These are phyloP conservation scores for Drosophila grimshawi DNA, from an alignment of 1,140 invertebrate genomes.

Conservation along the genomic window DNA sequence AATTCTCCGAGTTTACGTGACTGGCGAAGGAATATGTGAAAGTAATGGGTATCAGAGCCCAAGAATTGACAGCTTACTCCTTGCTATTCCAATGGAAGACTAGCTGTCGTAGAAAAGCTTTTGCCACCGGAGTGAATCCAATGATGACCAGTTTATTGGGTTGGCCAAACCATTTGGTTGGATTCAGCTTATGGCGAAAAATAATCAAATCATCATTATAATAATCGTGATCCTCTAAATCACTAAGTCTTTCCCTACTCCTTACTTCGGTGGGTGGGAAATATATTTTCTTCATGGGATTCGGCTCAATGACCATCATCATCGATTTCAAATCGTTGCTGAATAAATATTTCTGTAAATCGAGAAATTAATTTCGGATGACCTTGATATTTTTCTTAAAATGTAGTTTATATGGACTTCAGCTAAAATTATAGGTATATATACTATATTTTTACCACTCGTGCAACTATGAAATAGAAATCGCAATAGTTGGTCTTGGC, in stretches of 20 bases:
- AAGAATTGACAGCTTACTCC: conserved; percentile 49
- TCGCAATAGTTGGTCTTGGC: conserved; percentile 58
- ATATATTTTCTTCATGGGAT: conserved; percentile 23
- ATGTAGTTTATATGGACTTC: too few species aligned
- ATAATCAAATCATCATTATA: conserved; percentile 42
- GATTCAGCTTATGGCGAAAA: conserved; percentile 61
- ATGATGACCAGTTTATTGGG: conserved; percentile 56
- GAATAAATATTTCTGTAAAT: conserved; percentile 25
- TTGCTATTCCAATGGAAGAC: conserved; percentile 67
- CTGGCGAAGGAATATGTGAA: conserved; percentile 2
- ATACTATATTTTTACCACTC: background rate
- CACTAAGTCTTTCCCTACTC: background rate
- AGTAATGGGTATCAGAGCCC: background rate
- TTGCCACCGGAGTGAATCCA: conserved; percentile 48
- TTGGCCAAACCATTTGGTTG: conserved; percentile 59
- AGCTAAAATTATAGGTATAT: background rate
- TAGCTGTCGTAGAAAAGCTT: conserved; percentile 64
- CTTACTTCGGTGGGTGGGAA: background rate
- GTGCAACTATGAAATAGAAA: conserved; percentile 47
- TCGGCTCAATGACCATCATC: conserved; percentile 74
- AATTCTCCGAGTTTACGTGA: conserved; percentile 52
- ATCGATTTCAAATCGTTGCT: conserved; percentile 61
- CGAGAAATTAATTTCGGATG: too few species aligned
- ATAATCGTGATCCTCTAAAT: conserved; percentile 24
- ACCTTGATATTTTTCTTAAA: too few species aligned